Evolutionary conservation across 2,797 vertebrate species (phyloP).

Genomic region (Anableps anableps): DNA sequence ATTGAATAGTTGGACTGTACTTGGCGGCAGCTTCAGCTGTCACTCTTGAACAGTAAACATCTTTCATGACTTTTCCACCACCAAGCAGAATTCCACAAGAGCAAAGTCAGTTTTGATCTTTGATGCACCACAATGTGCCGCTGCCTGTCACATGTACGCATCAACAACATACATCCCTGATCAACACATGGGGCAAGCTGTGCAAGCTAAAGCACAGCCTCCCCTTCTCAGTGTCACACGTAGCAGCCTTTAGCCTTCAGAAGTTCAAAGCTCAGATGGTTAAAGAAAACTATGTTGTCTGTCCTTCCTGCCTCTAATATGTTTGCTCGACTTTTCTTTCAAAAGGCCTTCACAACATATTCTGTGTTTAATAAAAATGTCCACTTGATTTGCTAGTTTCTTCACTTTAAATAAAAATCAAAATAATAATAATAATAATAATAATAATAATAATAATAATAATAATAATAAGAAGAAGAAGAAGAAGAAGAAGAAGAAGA

Average conservation of each 20-base stretch:
- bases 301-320: slow-evolving; percentile 18
- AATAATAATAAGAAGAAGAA: too few species aligned
- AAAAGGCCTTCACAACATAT: slow-evolving; percentile 6
- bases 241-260: slow-evolving; percentile 41
- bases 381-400: not conserved
- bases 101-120: slow-evolving; percentile 41
- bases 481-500: too few species aligned
- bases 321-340: slow-evolving; percentile 13
- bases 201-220: slow-evolving; percentile 29
- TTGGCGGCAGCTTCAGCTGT: slow-evolving; percentile 21
- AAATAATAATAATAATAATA: too few species aligned
- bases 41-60: slow-evolving; percentile 20
- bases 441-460: too few species aligned
- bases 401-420: not conserved
- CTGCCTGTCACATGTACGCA: slow-evolving; percentile 37
- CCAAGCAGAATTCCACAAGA: slow-evolving; percentile 31
- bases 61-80: slow-evolving; percentile 7
- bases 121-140: slow-evolving; percentile 25
- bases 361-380: slow-evolving; percentile 1
- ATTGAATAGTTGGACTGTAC: slow-evolving; percentile 36
- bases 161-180: slow-evolving; percentile 42
- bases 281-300: slow-evolving; percentile 24
- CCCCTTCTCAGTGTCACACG: slow-evolving; percentile 27
- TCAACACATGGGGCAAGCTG: slow-evolving; percentile 41
- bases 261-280: slow-evolving; percentile 42